Percentiles rank a stretch among this genome's conserved stretches.
phyloP scores from a whole-genome alignment of 2,797 vertebrate genomes.

The Myotis findleyi region DNA sequence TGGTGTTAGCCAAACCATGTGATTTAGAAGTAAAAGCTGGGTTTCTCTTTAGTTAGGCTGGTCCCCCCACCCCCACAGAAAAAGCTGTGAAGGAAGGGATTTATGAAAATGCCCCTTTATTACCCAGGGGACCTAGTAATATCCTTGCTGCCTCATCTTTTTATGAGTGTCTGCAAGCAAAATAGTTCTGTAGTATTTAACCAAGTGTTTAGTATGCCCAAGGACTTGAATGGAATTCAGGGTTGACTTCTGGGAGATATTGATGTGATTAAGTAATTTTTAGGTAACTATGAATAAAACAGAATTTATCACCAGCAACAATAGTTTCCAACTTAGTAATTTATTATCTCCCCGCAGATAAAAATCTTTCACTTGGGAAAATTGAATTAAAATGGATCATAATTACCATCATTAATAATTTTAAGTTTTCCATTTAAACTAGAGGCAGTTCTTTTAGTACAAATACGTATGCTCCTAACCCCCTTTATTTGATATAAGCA shows the following conservation, averaged over 20 bases:
- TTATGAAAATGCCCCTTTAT: constrained; percentile 73
- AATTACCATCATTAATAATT: constrained; percentile 44
- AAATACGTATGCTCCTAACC: constrained; percentile 23
- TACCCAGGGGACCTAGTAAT: constrained; percentile 66
- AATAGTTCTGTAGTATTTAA: constrained; percentile 81
- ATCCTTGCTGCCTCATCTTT: constrained; percentile 78
- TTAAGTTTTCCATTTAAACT: constrained; percentile 22
- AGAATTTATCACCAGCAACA: constrained; percentile 56
- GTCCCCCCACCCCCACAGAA: neutral
- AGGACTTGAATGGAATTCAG: constrained; percentile 76
- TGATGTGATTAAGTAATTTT: constrained; percentile 82
- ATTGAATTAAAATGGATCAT: constrained; percentile 42
- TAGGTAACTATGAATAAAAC: constrained; percentile 59
- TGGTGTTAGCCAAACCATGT: neutral
- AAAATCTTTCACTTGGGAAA: constrained; percentile 47
- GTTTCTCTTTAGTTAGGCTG: constrained; percentile 6
- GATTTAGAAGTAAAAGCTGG: constrained; percentile 17
- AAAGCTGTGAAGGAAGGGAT: neutral
- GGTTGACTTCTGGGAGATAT: constrained; percentile 73
- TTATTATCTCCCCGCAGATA: constrained; percentile 47
- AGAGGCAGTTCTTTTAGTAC: neutral
- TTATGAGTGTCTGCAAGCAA: constrained; percentile 78
- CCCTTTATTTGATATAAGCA: constrained; percentile 35
- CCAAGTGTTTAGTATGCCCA: constrained; percentile 83
- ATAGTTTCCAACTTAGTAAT: constrained; percentile 45